Base-by-base conservation (phyloP, 2,113 vertebrate species). In the Pimephales promelas region DNA sequence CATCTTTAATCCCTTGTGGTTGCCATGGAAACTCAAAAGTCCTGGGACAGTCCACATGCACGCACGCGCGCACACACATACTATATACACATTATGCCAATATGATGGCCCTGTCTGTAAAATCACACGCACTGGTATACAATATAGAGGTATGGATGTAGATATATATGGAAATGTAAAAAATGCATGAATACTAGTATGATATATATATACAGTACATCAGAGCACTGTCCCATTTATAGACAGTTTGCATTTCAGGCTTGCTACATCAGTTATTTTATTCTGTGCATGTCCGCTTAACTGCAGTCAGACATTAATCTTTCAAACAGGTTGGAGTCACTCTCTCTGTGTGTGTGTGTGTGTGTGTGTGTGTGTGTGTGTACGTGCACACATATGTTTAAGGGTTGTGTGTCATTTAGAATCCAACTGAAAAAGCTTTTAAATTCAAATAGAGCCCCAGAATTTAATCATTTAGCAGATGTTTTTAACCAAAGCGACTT, bases 1-100 rank as follows among this genome's bases (percentile, higher is more conserved):
- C 74, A 77, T 77, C 6, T 77, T 40, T 57, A 57, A 40, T 77
- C 54, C 74, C 28, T 59, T 59, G 34, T 40, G 74, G 74, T 77
- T 77, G 31, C 74, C 52, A 77, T 57, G 31, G 74, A 77, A 77
- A 77, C 54, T 36, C 54, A 59, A 77, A 57, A 57, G 52, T 59
- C 52, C 52, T 6, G 10, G 74, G 74, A 77, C 74, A 36, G 8
- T 56, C 10, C 11, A n/a, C 47, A n/a, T 10, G 10, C n/a, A n/a
- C n/a, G n/a, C n/a, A n/a, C 79, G 36, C 62, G 31, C 59, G 49
- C 16, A 66, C n/a, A 79, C 3, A 34, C 28, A 28, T 28, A 28
- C 28, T 28, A 28, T 16, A 45, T 20, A n/a, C 52, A 54, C 18
- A 64, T 64, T 34, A 40, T 20, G 8, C 1, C 64, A 10, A 7